A percentile compares a stretch with the other conserved stretches of the same genome.
Evolutionary conservation across 1,140 invertebrate species (phyloP).

Genomic region (Achatina immaculata): DNA sequence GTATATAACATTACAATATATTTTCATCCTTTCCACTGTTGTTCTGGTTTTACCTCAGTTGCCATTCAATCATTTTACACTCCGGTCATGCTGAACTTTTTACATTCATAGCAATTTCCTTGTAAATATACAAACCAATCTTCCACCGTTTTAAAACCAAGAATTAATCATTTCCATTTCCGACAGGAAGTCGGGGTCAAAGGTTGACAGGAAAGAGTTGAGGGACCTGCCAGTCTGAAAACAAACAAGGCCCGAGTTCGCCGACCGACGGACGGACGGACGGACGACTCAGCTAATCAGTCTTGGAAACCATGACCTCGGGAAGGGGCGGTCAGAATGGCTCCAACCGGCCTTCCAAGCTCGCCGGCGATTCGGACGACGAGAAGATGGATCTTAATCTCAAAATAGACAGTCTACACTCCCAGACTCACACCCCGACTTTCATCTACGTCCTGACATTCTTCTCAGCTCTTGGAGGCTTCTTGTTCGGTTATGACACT

Average conservation of each 20-base stretch:
- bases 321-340: conserved; percentile 10
- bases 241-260: too few relatives aligned
- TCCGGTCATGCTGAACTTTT: too few relatives aligned
- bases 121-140: neutral
- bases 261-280: neutral
- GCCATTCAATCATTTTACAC: too few relatives aligned
- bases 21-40: too few relatives aligned
- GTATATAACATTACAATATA: too few relatives aligned
- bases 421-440: conserved; percentile 55
- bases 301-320: neutral
- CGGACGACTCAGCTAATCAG: neutral
- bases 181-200: neutral
- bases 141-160: too few relatives aligned
- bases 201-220: neutral
- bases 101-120: neutral
- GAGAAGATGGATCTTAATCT: conserved; percentile 60
- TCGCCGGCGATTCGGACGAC: conserved; percentile 60
- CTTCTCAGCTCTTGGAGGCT: conserved; percentile 75
- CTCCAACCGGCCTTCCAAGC: conserved; percentile 49
- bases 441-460: conserved; percentile 64
- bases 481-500: conserved; percentile 80
- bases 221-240: neutral
- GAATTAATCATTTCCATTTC: conserved; percentile 12
- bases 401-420: conserved; percentile 61
- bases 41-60: too few relatives aligned